Evolutionary conservation across 2,888 invertebrate genomes (phyloP).

Genomic region (Ypsolopha sequella): DNA sequence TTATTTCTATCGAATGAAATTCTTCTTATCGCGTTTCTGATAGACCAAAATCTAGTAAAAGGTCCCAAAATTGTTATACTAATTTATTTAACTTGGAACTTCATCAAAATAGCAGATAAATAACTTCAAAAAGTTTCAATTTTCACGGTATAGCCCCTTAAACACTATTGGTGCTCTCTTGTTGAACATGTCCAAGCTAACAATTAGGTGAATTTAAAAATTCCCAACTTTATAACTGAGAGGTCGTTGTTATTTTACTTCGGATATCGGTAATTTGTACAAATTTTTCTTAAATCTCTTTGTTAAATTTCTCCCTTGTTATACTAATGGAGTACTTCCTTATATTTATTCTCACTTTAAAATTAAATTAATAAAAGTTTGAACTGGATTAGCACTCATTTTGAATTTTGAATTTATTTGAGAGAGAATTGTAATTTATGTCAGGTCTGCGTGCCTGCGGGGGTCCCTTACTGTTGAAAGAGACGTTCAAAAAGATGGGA

Average conservation of each 20-base stretch:
- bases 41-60: too few relatives aligned
- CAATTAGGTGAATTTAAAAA: constrained; percentile 62
- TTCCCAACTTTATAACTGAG: constrained; percentile 36
- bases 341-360: constrained; percentile 50
- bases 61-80: too few relatives aligned
- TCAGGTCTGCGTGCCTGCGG: too few relatives aligned
- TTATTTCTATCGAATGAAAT: too few relatives aligned
- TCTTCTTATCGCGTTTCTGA: too few relatives aligned
- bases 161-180: constrained; percentile 22
- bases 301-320: constrained; percentile 37
- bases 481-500: too few relatives aligned
- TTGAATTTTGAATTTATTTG: background rate
- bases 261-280: constrained; percentile 57
- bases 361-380: constrained; percentile 24
- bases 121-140: too few relatives aligned
- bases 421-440: too few relatives aligned
- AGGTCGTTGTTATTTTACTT: constrained; percentile 15
- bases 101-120: too few relatives aligned
- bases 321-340: constrained; percentile 52
- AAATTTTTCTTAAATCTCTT: constrained; percentile 39
- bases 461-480: too few relatives aligned
- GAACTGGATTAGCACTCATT: constrained; percentile 22
- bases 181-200: constrained; percentile 26
- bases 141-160: too few relatives aligned
- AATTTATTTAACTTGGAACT: too few relatives aligned